phyloP scores from a whole-genome alignment of 2,797 vertebrate genomes.

The Delichon dasypus region DNA sequence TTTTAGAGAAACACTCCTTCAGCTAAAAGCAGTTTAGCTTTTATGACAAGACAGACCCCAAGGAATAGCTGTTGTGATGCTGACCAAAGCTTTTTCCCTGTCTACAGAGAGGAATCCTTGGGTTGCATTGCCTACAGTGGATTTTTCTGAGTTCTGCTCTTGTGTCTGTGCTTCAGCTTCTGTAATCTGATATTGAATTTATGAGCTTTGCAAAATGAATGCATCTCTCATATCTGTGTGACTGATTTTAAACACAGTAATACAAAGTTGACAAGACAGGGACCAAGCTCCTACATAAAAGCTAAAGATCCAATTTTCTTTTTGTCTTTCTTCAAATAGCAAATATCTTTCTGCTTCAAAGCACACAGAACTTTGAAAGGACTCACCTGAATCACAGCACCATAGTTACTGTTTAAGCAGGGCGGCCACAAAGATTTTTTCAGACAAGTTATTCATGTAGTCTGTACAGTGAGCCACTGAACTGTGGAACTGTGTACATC shows the following conservation, averaged over 20 bases:
- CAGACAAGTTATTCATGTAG: neutral
- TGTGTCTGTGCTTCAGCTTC: neutral
- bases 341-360: neutral
- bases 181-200: neutral
- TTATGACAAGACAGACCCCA: neutral
- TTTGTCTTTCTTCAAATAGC: neutral
- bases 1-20: neutral
- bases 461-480: neutral
- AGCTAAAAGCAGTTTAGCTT: neutral
- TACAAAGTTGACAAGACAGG: neutral
- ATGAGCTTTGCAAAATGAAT: neutral
- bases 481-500: neutral
- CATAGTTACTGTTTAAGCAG: neutral
- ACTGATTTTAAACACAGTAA: neutral
- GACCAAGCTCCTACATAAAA: neutral
- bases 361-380: neutral
- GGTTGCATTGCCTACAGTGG: neutral
- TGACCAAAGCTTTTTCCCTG: neutral
- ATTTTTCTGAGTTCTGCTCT: neutral
- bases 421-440: neutral
- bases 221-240: neutral
- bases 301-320: neutral
- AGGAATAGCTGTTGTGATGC: neutral
- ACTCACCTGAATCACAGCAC: neutral
- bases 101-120: neutral